Evolutionary conservation across 2,797 vertebrate species (phyloP), one percentile per base, ranked within the genome.

Genomic region (Falco peregrinus): DNA sequence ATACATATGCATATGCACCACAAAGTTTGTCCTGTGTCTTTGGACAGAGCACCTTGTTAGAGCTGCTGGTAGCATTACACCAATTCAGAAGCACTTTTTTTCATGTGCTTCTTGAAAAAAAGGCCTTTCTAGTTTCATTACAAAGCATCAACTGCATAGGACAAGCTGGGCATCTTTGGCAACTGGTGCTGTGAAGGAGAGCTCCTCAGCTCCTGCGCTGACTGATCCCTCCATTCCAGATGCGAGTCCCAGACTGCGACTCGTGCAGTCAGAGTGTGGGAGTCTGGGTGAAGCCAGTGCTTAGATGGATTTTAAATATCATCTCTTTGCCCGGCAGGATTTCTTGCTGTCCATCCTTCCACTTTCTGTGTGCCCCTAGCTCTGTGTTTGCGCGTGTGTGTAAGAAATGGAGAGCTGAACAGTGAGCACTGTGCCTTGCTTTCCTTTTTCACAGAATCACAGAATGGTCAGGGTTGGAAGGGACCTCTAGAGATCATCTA

Each of bases 21-120:
- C 87, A 28, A 68, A 83, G 75, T 80, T 85, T 78, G 71, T 59
- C 82, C 83, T 59, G 68, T 84, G 48, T 85, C 57, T 87, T 87
- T 48, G 47, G 37, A 87, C 50, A 50, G 61, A 84, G n/a, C 68
- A 87, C 84, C 45, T 91, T 89, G 43, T 90, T 78, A 86, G 61
- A 90, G 79, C 35, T 91, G 33, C 82, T 13, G 13, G 60, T 68
- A 77, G 50, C 1, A 1, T 47, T 77, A 37, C 28, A 64, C 35
- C 25, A 35, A 20, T 65, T 75, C 54, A 81, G 61, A 84, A 91
- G 63, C 29, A 57, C 39, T 28, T 59, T 73, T 73, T 81, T 69
- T 68, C 50, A 10, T 5, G 4, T 54, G 17, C 21, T 77, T 37
- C 73, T 61, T 43, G 61, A 82, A 89, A 79, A 92, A 48, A 70